Evolutionary conservation across 2,797 vertebrate species (phyloP), one percentile per base, ranked within the genome.

Genomic region (Nyctalus aviator): DNA sequence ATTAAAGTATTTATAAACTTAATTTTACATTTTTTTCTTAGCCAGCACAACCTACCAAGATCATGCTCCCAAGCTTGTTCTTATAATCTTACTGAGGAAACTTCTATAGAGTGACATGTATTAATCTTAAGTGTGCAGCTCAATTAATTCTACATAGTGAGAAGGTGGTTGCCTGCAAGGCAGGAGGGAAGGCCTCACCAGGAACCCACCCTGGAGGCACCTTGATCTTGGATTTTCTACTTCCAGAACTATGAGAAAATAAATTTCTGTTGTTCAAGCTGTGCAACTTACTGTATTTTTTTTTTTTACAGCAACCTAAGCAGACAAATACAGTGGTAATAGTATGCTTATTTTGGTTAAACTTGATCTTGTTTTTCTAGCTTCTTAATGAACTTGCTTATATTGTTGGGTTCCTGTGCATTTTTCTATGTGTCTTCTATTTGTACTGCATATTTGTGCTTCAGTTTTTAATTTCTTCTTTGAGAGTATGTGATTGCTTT

Each of bases 1-100:
- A 79, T 37, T 68, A 57, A 20, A 82, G 15, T 37, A 64, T 53
- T 87, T 84, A 20, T 30, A 89, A 69, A 77, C 64, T 41, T 78
- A 50, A 66, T 71, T 91, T 93, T 78, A 6, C 12, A 25, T 78
- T 93, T 57, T 57, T 84, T 53, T 53, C 76, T 71, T 41, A 15
- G 14, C 21, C 13, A 62, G 7, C 25, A n/a, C 8, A 21, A 62
- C 13, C n/a, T 17, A 75, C 32, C 5, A 48, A 69, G 68, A 72
- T n/a, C 68, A 73, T 15, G 15, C 3, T 68, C 35, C n/a, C 32
- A 25, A 20, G 32, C 2, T 2, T 84, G 59, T 37, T 9, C 30
- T 83, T 35, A 3, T 44, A 17, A 17, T 64, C 21, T 79, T 32
- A 78, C 15, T 10, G 13, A 84, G n/a, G 41, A 85, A 89, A 55